Base-by-base conservation (phyloP, 92 coral and sea anemone species). In the Blastomussa wellsi region DNA sequence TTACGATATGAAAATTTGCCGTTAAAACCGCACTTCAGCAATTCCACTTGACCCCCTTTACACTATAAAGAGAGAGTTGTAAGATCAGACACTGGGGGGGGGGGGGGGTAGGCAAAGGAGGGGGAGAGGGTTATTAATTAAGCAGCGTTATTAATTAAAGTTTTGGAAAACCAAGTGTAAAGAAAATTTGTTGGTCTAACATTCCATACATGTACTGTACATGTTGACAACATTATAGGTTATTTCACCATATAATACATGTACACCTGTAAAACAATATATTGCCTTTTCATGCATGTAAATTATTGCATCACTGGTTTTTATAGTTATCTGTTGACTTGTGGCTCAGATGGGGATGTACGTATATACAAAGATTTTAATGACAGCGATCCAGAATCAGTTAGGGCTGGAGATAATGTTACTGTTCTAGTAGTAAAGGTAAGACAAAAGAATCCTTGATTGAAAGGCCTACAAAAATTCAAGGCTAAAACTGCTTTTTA, bases 341-440 rank as follows among this genome's bases (percentile, higher is more conserved):
- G 99, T 90, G 99, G 99, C 55, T 94, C 99, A 32, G 99, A 96
- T 90, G 99, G 99, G 24, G 99, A 96, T 76, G 93, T 96, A 38
- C 92, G 99, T 64, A 92, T 97, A 22, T 97, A 97, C 59, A 94
- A 97, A 86, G 98, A 95, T 33, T 97, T 97, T 90, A 98, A 97
- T 68, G 99, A 97, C 79, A 95, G 98, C 82, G 99, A 97, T 79
- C 98, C 99, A 37, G 97, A 91, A 73, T 97, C 99, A 38, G 81
- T 97, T 38, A 89, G 98, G 74, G 99, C 94, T 22, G 99, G 98
- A 4, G 99, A 94, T 70, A 89, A 90, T 72, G 97, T 97, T 11
- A 88, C 97, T 10, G 90, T 89, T 31, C 87, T 97, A 17, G 78
- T 91, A 15, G 94, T 94, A 6, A 95, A 94, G 93, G 98, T 94